A percentile compares a stretch with the other conserved stretches of the same genome.
These are phyloP conservation scores for Pandemis cinnamomeana DNA, from an alignment of 2,888 invertebrate species.

Conservation along the genomic window DNA sequence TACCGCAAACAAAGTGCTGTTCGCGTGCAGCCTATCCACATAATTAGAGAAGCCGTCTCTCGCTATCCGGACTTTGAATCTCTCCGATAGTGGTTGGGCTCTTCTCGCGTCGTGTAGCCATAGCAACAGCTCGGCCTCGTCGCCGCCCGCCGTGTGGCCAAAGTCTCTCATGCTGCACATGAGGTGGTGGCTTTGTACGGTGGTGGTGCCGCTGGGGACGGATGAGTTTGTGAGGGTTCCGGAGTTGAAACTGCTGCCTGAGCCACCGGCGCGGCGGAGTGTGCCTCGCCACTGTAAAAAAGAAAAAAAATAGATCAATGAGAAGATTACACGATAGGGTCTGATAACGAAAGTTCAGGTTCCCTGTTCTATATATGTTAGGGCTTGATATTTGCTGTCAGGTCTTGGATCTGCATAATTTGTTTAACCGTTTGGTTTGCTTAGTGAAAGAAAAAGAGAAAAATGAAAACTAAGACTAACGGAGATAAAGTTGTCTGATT, in stretches of 20 bases:
- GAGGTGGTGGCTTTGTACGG: constrained; percentile 85
- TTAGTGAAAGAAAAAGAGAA: no score
- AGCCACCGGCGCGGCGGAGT: constrained; percentile 75
- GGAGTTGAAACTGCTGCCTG: constrained; percentile 78
- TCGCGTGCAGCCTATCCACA: constrained; percentile 93
- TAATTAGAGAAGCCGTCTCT: constrained; percentile 96
- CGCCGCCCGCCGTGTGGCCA: constrained; percentile 93
- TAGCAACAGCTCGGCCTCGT: constrained; percentile 95
- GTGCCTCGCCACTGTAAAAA: constrained; percentile 77
- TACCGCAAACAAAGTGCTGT: constrained; percentile 95
- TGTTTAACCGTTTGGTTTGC: no score
- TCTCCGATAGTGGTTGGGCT: constrained; percentile 92
- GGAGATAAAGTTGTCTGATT: no score
- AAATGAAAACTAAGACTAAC: no score
- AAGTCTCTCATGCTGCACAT: constrained; percentile 95
- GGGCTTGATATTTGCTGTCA: no score
- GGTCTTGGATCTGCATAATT: no score
- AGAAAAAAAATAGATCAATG: background rate
- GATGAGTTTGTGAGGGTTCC: constrained; percentile 71
- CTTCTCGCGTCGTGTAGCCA: constrained; percentile 93
- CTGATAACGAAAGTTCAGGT: no score
- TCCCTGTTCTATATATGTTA: no score
- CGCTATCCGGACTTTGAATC: constrained; percentile 94
- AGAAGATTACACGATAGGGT: background rate
- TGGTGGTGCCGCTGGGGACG: constrained; percentile 51